A percentile compares a stretch with the other conserved stretches of the same genome.
phyloP scores from a whole-genome alignment of 2,113 vertebrate genomes.

The Peromyscus leucopus region DNA sequence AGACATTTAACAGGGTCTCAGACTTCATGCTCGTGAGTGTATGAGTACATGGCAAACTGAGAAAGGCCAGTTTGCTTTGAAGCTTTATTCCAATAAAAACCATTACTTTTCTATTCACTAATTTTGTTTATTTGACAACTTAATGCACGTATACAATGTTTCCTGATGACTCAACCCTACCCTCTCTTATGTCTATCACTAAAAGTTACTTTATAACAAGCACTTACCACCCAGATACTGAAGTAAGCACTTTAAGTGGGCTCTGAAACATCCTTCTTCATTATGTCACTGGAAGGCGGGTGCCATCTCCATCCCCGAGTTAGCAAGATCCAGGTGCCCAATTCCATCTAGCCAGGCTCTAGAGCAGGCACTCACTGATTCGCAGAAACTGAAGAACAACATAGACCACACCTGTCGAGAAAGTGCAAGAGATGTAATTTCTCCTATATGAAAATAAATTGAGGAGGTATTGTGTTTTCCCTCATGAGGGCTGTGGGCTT shows the following conservation, averaged over 20 bases:
- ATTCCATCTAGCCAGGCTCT: not conserved
- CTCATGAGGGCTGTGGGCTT: not conserved
- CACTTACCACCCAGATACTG: not conserved
- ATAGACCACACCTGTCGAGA: not conserved
- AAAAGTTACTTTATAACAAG: not conserved
- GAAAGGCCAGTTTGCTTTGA: constrained; percentile 8
- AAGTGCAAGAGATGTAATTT: not conserved
- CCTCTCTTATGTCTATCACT: not conserved
- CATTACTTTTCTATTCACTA: not conserved
- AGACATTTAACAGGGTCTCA: not conserved
- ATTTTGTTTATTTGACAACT: not conserved
- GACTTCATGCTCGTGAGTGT: not conserved
- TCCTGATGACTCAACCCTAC: not conserved
- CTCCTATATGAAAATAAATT: not conserved
- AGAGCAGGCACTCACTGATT: not conserved
- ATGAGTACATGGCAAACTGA: not conserved
- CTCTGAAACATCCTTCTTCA: not conserved
- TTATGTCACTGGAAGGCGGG: no score
- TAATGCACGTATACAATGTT: not conserved
- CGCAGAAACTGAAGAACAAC: not conserved
- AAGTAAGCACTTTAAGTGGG: not conserved
- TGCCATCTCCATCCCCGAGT: not conserved
- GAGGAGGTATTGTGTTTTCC: not conserved
- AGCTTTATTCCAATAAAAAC: not conserved
- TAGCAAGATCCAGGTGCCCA: not conserved